Evolutionary conservation across 2,113 vertebrate species (phyloP).

Genomic region (Scophthalmus maximus): DNA sequence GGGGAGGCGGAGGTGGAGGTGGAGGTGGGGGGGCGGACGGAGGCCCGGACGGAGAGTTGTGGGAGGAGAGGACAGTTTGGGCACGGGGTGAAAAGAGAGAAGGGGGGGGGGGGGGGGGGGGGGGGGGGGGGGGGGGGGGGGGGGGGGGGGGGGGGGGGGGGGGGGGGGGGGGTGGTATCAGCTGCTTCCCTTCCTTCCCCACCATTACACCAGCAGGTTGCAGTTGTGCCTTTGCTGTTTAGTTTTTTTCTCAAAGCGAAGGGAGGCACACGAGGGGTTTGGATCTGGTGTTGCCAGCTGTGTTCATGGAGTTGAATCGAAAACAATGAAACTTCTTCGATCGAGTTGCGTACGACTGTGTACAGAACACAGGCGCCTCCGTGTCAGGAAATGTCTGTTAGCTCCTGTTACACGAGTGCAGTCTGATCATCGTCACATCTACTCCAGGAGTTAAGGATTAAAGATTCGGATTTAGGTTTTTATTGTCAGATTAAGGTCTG

Average conservation of each 20-base stretch:
- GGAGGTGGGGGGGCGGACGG: constrained; percentile 32
- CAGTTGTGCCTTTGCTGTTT: no score
- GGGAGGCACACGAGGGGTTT: not conserved
- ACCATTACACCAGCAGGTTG: no score
- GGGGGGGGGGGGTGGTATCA: no score
- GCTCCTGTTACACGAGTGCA: constrained; percentile 28
- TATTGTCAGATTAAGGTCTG: constrained; percentile 31
- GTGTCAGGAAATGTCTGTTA: constrained; percentile 1
- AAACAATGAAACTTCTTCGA: constrained; percentile 4
- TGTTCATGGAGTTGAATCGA: not conserved
- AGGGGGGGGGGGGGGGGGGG: no score
- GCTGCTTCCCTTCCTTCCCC: constrained; percentile 9
- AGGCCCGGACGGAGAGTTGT: constrained; percentile 18
- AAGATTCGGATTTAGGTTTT: constrained; percentile 24
- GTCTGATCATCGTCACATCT: constrained; percentile 31
- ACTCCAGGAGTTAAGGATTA: constrained; percentile 26
- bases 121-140: no score
- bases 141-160: no score
- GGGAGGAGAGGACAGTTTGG: constrained; percentile 26
- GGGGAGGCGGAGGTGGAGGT: constrained; percentile 27
- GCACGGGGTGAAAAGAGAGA: constrained; percentile 31
- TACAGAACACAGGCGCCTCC: not conserved
- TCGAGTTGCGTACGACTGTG: not conserved
- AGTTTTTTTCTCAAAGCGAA: no score
- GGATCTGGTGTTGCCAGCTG: no score